Percentiles rank a stretch among this genome's conserved stretches.
Conservation (phyloP, 2,797 vertebrate species). For the Sebastes hubbsi region DNA sequence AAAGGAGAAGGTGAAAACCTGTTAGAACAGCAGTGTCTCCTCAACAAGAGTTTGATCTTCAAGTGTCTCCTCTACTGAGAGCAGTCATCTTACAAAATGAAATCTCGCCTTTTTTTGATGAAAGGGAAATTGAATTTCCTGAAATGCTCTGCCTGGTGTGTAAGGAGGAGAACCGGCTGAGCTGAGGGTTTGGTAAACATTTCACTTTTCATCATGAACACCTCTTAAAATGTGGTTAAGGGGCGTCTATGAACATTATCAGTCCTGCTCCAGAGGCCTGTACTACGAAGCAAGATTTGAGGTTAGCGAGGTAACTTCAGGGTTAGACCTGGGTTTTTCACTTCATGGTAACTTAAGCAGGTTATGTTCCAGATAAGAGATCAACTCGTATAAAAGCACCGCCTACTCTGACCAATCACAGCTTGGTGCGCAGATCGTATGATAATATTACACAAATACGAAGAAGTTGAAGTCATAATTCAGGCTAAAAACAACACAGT, state of each 20-base stretch:
- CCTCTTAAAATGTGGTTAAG: not conserved
- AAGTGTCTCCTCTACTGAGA: conserved; percentile 32
- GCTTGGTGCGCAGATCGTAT: no score
- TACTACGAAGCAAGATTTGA: no score
- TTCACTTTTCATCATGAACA: conserved; percentile 36
- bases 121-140: conserved; percentile 55
- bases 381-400: no score
- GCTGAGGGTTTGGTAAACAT: conserved; percentile 40
- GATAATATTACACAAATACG: no score
- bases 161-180: not conserved
- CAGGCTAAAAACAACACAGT: no score
- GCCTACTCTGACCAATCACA: no score
- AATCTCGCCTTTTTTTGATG: conserved; percentile 45
- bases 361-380: no score
- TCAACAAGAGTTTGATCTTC: conserved; percentile 46
- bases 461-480: no score
- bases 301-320: no score
- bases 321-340: no score
- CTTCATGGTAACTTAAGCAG: no score
- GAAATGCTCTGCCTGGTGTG: conserved; percentile 30
- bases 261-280: not conserved
- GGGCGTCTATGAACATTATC: not conserved
- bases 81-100: conserved; percentile 41
- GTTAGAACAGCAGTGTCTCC: conserved; percentile 1
- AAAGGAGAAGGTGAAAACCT: conserved; percentile 21